Conservation (phyloP, 2,113 vertebrate species). For the Polypterus senegalus region DNA sequence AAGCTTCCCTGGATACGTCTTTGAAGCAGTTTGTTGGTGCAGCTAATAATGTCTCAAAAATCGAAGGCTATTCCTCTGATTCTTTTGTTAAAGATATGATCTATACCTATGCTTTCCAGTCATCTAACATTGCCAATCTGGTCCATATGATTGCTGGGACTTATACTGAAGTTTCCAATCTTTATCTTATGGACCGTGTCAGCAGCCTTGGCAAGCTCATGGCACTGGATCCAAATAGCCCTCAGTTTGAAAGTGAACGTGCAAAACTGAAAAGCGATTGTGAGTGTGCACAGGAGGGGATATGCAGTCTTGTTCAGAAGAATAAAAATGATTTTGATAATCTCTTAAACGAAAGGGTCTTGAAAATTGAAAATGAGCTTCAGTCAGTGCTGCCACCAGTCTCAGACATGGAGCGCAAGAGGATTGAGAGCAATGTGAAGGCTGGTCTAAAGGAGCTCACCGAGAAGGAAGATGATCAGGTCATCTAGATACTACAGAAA, state of each 20-base stretch:
- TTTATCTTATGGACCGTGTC: slow-evolving; percentile 28
- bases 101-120: slow-evolving; percentile 27
- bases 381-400: slow-evolving; percentile 20
- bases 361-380: slow-evolving; percentile 23
- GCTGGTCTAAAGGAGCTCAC: slow-evolving; percentile 7
- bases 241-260: slow-evolving; percentile 11
- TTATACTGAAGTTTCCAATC: slow-evolving; percentile 27
- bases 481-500: too few relatives aligned
- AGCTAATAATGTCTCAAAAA: not conserved
- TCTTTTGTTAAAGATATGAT: slow-evolving; percentile 26
- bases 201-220: slow-evolving; percentile 28
- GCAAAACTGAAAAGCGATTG: slow-evolving; percentile 8
- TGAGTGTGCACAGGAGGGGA: slow-evolving; percentile 10
- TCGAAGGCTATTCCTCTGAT: slow-evolving; percentile 7
- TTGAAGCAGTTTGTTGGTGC: slow-evolving; percentile 22
- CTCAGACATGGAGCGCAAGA: slow-evolving; percentile 15
- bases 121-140: slow-evolving; percentile 11
- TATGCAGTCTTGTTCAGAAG: slow-evolving; percentile 13
- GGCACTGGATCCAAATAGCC: slow-evolving; percentile 15
- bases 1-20: slow-evolving; percentile 19
- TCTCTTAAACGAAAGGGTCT: slow-evolving; percentile 13
- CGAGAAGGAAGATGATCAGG: not conserved
- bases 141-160: slow-evolving; percentile 33
- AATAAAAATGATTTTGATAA: slow-evolving; percentile 25
- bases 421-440: slow-evolving; percentile 2